Evolutionary conservation across 2,888 invertebrate species (phyloP), one percentile per base, ranked within the genome.

Genomic region (Artemia sinica): DNA sequence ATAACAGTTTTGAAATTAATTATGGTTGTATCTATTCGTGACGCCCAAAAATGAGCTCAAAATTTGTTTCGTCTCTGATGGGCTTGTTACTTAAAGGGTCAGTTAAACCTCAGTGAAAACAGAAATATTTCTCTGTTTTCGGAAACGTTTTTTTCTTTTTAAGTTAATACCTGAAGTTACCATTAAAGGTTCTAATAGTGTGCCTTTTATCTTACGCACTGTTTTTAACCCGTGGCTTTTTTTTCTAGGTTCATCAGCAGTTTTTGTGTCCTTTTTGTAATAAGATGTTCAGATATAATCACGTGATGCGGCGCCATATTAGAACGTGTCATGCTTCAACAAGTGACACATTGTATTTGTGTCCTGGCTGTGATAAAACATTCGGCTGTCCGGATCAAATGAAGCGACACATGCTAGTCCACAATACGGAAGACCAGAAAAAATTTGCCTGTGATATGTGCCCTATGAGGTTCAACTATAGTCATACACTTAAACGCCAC

Each of bases 401-500:
- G 58, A 58, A 58, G 10, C 58, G 58, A 58, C 58, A 58, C 18
- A n/a, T 14, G 18, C 58, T 58, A n/a, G 58, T 58, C n/a, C 58
- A 58, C 18, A 58, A 58, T 18, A 58, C n/a, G n/a, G 58, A 58
- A 18, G 58, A 58, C n/a, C n/a, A 58, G 18, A 58, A 58, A 9
- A 58, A 58, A 18, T 58, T 58, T 18, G n/a, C 58, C 58, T 58
- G 58, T 18, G 58, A 58, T 18, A 58, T 58, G 58, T 58, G 58
- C 58, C 58, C 58, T n/a, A 58, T 58, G 58, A n/a, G 58, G n/a
- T 58, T 58, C 18, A 58, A 58, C 58, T 58, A 58, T 18, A 58
- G 58, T 58, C 58, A 58, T 58, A 58, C 58, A n/a, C 10, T 58
- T n/a, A 58, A 58, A 58, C 58, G 58, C 58, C 58, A 58, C 58